phyloP scores from a whole-genome alignment of 1,140 invertebrate genomes.

The Magallana gigas region DNA sequence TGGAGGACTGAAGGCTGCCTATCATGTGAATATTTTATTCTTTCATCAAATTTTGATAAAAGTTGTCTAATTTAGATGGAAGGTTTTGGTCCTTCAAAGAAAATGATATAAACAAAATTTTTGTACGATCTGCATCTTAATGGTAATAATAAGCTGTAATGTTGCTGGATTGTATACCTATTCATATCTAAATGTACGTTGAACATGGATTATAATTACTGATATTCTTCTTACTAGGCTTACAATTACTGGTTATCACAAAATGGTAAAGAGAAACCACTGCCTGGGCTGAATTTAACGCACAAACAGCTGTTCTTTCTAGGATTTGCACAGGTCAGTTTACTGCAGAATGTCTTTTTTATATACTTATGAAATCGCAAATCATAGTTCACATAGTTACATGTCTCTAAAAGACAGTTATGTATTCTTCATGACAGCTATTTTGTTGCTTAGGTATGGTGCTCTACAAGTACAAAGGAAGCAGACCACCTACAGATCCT shows the following conservation, averaged over 20 bases:
- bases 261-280: slow-evolving; percentile 70
- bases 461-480: slow-evolving; percentile 71
- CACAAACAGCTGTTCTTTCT: slow-evolving; percentile 90
- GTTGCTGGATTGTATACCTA: no score
- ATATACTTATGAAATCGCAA: no score
- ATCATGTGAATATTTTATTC: not conserved
- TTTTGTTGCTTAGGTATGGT: slow-evolving; percentile 70
- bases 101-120: no score
- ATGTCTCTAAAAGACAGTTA: no score
- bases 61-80: no score
- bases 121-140: no score
- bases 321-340: slow-evolving; percentile 77
- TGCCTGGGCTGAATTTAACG: slow-evolving; percentile 82
- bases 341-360: no score
- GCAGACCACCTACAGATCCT: slow-evolving; percentile 72
- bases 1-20: slow-evolving; percentile 78
- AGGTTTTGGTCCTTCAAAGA: no score
- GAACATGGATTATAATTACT: not conserved
- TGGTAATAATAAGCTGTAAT: no score
- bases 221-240: slow-evolving; percentile 62
- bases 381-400: no score
- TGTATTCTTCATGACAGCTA: not conserved
- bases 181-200: no score
- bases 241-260: slow-evolving; percentile 72
- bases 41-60: no score